Conservation (phyloP, 2,113 vertebrate genomes). For the Notiomystis cincta region DNA sequence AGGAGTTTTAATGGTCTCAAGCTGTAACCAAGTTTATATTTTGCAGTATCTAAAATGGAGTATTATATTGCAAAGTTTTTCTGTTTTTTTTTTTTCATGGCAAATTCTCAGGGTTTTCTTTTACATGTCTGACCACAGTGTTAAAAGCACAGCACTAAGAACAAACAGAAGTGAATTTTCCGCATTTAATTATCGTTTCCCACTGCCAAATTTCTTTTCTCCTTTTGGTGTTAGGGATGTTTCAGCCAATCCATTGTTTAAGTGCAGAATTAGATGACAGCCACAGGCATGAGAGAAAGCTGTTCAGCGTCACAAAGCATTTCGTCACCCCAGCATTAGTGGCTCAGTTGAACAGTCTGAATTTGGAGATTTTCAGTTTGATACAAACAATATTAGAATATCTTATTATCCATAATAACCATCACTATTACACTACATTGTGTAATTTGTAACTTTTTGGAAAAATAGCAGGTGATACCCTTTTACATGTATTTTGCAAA, state of each 20-base stretch:
- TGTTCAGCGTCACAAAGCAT: neutral
- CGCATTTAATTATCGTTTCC: neutral
- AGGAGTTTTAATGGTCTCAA: constrained; percentile 4
- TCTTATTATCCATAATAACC: neutral
- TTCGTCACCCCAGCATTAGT: neutral
- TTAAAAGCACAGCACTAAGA: neutral
- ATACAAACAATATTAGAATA: neutral
- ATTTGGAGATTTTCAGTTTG: neutral
- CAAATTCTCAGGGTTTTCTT: neutral
- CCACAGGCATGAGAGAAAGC: neutral
- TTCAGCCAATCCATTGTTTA: neutral
- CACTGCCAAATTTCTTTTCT: neutral
- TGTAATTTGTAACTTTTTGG: neutral
- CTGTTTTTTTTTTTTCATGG: neutral
- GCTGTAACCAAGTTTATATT: constrained; percentile 51
- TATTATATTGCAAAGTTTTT: neutral
- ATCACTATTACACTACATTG: neutral
- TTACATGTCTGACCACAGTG: neutral
- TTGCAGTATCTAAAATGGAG: neutral
- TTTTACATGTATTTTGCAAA: neutral
- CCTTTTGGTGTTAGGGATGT: neutral
- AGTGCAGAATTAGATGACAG: neutral
- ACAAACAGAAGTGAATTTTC: neutral
- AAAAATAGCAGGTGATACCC: neutral
- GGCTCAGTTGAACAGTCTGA: neutral